Base-by-base conservation (phyloP, 2,113 vertebrate species). In the Chrysemys picta region DNA sequence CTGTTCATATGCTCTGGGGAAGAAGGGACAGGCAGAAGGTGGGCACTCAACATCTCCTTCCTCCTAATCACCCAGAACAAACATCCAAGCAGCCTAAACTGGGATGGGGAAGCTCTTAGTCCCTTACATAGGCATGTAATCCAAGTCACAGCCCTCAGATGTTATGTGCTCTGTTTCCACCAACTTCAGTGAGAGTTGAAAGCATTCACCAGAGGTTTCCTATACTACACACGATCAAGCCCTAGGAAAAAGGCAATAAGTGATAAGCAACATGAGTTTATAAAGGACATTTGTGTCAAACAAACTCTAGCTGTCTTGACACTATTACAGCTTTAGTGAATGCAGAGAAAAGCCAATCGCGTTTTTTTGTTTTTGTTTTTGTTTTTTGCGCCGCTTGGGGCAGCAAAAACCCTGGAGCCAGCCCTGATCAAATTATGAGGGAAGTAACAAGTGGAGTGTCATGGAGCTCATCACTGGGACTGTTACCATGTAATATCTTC, bases 91-190 rank as follows among this genome's bases (percentile, higher is more conserved):
- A 89, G 31, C 38, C 80, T 79, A 17, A 14, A 54, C 35, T 65
- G 38, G 69, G 38, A 31, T 45, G 38, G 24, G 10, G 11, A 42
- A 27, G 84, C 53, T 76, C 19, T 47, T 89, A 76, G 16, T 80
- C 82, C 17, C 84, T 31, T 38, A 0, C 82, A 69, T 78, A 29
- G 53, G 89, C 16, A 9, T 50, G 7, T 2, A 54, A 25, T 8
- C 80, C 54, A 49, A 91, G 38, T 2, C 52, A 87, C 52, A 87
- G 31, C 14, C 80, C 29, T 38, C 53, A 91, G 82, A 91, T 0
- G 0, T 12, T 21, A 21, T 1, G 0, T 91, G 22, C 21, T 76
- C 42, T 25, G 22, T 57, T 83, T 54, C 35, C 17, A n/a, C 21
- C 38, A 21, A 76, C 42, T 76, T 42, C 72, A 76, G 24, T 76